Conservation (phyloP, 2,797 vertebrate genomes). For the Clarias laeviceps region DNA sequence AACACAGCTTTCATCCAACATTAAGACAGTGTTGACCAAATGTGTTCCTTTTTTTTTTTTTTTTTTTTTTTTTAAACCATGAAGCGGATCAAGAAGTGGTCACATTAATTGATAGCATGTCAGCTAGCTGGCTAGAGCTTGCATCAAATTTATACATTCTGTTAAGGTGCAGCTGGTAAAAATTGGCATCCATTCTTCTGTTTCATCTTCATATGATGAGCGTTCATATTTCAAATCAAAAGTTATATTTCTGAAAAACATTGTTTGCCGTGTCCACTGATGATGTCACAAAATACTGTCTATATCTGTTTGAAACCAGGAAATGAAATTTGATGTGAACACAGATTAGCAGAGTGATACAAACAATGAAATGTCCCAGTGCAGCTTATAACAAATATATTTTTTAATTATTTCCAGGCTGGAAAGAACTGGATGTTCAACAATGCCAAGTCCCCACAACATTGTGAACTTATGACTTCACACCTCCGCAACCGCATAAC, state of each 20-base stretch:
- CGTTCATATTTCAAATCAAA: background rate
- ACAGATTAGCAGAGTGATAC: background rate
- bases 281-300: background rate
- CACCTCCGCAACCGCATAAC: conserved; percentile 94
- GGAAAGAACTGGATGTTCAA: conserved; percentile 99
- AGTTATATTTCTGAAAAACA: background rate
- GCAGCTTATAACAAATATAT: background rate
- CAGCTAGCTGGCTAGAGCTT: background rate
- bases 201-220: background rate
- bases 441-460: conserved; percentile 88
- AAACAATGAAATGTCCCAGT: background rate
- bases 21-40: background rate
- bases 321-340: background rate
- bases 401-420: conserved; percentile 72
- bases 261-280: background rate
- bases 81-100: background rate
- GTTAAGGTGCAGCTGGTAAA: background rate
- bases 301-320: background rate
- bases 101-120: background rate
- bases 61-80: background rate
- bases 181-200: background rate
- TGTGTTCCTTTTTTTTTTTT: background rate
- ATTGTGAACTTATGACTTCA: conserved; percentile 93
- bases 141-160: background rate
- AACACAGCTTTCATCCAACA: background rate